These are phyloP conservation scores for Blera fallax DNA, from an alignment of 2,888 invertebrate species.

Conservation along the genomic window DNA sequence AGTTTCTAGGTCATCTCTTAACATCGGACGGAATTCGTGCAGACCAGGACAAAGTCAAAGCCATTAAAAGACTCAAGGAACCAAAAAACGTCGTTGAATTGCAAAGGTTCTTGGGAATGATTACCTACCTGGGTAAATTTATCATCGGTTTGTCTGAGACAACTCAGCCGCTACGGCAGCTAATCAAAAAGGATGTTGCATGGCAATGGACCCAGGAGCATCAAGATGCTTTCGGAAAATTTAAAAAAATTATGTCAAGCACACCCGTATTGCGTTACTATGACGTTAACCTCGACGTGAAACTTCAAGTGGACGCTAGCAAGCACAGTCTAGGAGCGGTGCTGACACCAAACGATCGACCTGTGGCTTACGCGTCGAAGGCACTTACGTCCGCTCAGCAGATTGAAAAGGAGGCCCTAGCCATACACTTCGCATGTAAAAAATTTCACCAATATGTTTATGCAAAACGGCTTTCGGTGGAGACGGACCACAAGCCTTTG, in stretches of 20 bases:
- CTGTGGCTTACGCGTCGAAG: conserved; percentile 74
- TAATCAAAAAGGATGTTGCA: not conserved
- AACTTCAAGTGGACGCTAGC: not conserved
- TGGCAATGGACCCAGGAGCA: not conserved
- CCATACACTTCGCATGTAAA: conserved; percentile 61
- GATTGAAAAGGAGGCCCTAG: conserved; percentile 60
- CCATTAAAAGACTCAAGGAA: not conserved
- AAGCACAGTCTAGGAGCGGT: conserved; percentile 11
- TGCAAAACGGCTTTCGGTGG: not conserved
- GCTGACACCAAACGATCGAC: conserved; percentile 4
- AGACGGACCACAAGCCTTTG: conserved; percentile 12
- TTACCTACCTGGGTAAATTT: not conserved
- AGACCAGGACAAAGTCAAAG: not conserved
- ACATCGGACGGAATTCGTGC: not conserved
- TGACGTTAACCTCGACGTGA: not conserved
- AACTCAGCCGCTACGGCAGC: not conserved
- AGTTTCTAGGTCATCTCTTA: not conserved
- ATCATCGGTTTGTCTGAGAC: not conserved
- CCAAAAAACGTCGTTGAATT: not conserved
- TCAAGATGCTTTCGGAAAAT: not conserved
- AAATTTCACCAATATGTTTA: conserved; percentile 74
- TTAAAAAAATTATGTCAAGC: not conserved
- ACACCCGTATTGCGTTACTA: not conserved
- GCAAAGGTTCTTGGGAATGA: not conserved
- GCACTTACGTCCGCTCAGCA: conserved; percentile 70